Evolutionary conservation across 1,140 invertebrate species (phyloP).

Genomic region (Teleopsis dalmanni): DNA sequence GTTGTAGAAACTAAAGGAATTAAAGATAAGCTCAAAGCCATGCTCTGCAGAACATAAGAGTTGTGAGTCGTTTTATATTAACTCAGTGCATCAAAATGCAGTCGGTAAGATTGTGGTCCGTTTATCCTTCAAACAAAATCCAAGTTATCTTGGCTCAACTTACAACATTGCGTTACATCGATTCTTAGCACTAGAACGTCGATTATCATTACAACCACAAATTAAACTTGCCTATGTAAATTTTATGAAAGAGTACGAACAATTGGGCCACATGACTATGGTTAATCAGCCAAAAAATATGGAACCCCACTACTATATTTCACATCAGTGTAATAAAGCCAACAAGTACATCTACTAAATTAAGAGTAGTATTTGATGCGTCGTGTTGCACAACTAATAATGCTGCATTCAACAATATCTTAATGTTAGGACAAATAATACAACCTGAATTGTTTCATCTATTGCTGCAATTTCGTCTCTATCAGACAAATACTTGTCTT

Average conservation of each 20-base stretch:
- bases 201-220: neutral
- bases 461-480: slow-evolving; percentile 9
- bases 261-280: neutral
- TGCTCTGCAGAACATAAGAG: too few species aligned
- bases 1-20: too few species aligned
- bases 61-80: too few species aligned
- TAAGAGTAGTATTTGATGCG: slow-evolving; percentile 23
- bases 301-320: neutral
- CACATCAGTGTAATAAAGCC: neutral
- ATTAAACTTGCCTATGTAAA: neutral
- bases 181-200: neutral
- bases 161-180: too few species aligned
- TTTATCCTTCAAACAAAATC: too few species aligned
- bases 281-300: neutral
- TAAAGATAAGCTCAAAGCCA: too few species aligned
- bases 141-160: too few species aligned
- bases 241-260: neutral
- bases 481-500: slow-evolving; percentile 45
- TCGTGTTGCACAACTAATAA: slow-evolving; percentile 12
- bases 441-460: slow-evolving; percentile 1
- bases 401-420: slow-evolving; percentile 4
- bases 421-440: neutral
- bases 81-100: too few species aligned
- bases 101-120: too few species aligned
- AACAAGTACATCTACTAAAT: neutral